A percentile compares a stretch with the other conserved stretches of the same genome.
Conservation (phyloP, 2,888 invertebrate genomes). For the Drosophila maculinotata region DNA sequence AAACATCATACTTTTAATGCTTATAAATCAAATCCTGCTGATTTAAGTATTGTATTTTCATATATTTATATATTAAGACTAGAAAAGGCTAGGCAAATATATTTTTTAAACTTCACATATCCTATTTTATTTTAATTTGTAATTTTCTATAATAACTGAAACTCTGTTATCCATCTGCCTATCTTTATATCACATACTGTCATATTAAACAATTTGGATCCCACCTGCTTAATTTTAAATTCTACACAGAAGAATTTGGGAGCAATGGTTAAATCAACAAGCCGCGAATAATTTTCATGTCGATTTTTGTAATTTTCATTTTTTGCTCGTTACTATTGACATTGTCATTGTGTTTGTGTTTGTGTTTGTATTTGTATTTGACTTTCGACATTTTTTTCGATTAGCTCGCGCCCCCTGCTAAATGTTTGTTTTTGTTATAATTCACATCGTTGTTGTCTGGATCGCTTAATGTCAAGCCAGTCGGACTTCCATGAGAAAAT, state of each 20-base stretch:
- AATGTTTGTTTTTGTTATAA: constrained; percentile 75
- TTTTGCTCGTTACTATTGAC: constrained; percentile 53
- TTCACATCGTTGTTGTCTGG: constrained; percentile 55
- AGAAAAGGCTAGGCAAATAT: no score
- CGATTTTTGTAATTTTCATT: constrained; percentile 39
- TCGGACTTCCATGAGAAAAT: constrained; percentile 30
- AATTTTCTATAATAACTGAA: no score
- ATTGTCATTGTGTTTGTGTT: constrained; percentile 47
- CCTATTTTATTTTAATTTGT: no score
- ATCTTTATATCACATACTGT: no score
- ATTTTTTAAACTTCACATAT: no score
- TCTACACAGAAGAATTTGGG: neutral
- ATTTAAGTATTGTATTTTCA: no score
- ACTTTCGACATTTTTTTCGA: constrained; percentile 70
- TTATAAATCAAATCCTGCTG: no score
- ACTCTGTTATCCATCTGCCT: no score
- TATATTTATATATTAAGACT: no score
- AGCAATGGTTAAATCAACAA: constrained; percentile 3
- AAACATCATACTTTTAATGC: no score
- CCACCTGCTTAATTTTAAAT: neutral
- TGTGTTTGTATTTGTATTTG: constrained; percentile 62
- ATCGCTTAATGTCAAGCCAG: constrained; percentile 50
- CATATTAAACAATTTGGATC: no score
- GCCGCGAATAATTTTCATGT: constrained; percentile 29
- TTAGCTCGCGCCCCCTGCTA: constrained; percentile 45